Base-by-base conservation (phyloP, 1,140 invertebrate genomes). In the Neuroterus valhalla region DNA sequence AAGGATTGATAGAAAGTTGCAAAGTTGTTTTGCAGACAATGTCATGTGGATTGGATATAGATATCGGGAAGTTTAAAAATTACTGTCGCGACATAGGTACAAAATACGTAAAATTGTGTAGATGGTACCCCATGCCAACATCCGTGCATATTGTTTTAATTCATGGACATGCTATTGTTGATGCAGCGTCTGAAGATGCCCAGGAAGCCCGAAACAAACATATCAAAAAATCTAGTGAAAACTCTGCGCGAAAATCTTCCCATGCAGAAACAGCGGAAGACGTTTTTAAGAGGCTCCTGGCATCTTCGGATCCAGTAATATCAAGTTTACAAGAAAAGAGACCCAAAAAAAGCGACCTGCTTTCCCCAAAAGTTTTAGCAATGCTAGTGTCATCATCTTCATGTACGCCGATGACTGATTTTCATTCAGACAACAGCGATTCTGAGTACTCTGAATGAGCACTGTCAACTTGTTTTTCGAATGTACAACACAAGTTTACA, bases 1-100 rank as follows among this genome's bases (percentile, higher is more conserved):
- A 72, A 71, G 66, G 70, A 66, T 68, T 86, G 38, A 82, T 88
- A 42, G 72, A 70, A 52, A 78, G 80, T 74, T 79, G 84, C 69
- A 66, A 74, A 72, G 76, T 79, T 38, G 70, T 85, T 72, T 81
- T 82, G 45, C 78, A 83, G 78, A 75, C 74, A 44, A 74, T 84
- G 12, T 73, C 78, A 31, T 69, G 79, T 38, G 44, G 74, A 6
- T 72, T 23, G 43, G 66, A 21, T 5, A 66, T 76, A 31, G 74
- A 78, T 52, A 23, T 74, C 14, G 44, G 68, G 17, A 72, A 67
- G 19, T 78, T 76, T 67, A 48, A 67, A 52, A 48, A 44, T n/a
- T 80, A 70, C 50, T 46, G 48, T 44, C 23, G 68, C 43, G 15
- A 78, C 45, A 43, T 69, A n/a, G 2, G 52, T 1, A 70, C n/a